These are phyloP conservation scores for Glaucomys volans DNA, from an alignment of 2,113 vertebrate species.

Conservation along the genomic window DNA sequence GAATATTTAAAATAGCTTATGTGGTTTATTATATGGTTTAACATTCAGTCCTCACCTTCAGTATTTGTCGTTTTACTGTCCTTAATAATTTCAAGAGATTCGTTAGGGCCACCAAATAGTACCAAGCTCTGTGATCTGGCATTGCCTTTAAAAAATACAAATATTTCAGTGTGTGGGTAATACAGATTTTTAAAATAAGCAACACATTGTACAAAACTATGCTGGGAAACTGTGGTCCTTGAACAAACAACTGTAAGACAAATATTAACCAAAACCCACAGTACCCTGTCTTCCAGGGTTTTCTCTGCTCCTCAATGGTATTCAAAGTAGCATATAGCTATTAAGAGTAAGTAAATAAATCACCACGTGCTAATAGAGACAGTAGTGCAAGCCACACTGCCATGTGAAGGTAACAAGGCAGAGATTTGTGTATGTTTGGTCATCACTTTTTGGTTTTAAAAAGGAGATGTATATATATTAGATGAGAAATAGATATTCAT, in stretches of 20 bases:
- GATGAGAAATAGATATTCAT: neutral
- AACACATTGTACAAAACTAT: neutral
- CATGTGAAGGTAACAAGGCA: neutral
- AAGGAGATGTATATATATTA: neutral
- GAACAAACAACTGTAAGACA: neutral
- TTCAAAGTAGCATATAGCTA: neutral
- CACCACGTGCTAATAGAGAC: neutral
- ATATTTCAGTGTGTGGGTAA: conserved; percentile 5
- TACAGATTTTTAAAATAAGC: conserved; percentile 14
- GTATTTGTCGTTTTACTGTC: conserved; percentile 73
- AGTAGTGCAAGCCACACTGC: neutral
- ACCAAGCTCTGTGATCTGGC: conserved; percentile 41
- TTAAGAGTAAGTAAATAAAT: neutral
- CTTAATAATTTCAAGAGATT: neutral
- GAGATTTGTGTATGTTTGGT: neutral
- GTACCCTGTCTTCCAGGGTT: neutral
- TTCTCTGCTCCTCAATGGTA: neutral
- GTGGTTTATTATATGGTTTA: neutral
- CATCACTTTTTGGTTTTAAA: neutral
- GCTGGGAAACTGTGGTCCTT: neutral
- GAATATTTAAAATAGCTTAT: neutral
- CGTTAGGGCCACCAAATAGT: neutral
- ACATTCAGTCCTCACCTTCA: conserved; percentile 67
- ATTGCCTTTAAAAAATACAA: conserved; percentile 56
- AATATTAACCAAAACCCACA: neutral